A percentile compares a stretch with the other conserved stretches of the same genome.
Conservation (phyloP, 2,797 vertebrate genomes). For the Anolis apletophallus region DNA sequence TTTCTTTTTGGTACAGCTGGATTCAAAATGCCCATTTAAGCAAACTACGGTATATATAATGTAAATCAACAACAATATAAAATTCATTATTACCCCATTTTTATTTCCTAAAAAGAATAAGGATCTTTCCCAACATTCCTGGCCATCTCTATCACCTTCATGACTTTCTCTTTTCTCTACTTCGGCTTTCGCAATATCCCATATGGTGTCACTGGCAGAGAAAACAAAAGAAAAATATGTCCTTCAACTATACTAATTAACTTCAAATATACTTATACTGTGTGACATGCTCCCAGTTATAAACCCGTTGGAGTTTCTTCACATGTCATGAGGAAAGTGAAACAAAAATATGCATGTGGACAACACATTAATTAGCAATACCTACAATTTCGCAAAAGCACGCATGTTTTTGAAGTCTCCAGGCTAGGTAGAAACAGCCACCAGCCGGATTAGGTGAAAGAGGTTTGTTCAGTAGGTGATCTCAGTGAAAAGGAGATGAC, state of each 20-base stretch:
- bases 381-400: too few species aligned
- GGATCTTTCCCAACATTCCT: conserved; percentile 83
- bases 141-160: conserved; percentile 58
- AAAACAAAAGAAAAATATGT: conserved; percentile 35
- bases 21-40: conserved; percentile 4
- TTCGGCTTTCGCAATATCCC: conserved; percentile 91
- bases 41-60: background rate
- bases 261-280: background rate
- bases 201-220: conserved; percentile 86
- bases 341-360: too few species aligned
- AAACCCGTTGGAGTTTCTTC: too few species aligned
- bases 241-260: conserved; percentile 31
- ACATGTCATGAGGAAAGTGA: too few species aligned
- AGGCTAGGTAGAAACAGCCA: too few species aligned
- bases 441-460: too few species aligned
- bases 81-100: conserved; percentile 81
- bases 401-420: too few species aligned
- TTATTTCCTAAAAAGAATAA: conserved; percentile 93
- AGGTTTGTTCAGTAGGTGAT: too few species aligned
- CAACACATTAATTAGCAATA: too few species aligned
- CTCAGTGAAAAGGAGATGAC: too few species aligned
- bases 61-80: background rate
- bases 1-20: background rate
- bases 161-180: conserved; percentile 76
- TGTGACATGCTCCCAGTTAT: background rate